phyloP scores from a whole-genome alignment of 2,113 vertebrate species.

The Sander vitreus region DNA sequence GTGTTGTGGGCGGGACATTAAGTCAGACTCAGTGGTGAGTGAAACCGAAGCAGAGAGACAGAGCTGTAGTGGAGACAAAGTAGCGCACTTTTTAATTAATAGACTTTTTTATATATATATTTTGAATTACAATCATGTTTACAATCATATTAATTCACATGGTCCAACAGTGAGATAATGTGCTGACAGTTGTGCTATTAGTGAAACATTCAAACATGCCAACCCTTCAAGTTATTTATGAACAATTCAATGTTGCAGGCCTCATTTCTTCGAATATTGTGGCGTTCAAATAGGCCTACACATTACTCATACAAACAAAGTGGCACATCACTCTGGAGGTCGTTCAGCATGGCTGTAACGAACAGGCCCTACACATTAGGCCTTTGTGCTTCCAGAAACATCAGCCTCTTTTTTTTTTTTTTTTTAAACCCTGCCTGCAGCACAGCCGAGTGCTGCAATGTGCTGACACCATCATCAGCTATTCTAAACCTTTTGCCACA shows the following conservation, averaged over 20 bases:
- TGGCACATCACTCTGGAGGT: slow-evolving; percentile 46
- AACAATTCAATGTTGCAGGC: slow-evolving; percentile 10
- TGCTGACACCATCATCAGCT: slow-evolving; percentile 80
- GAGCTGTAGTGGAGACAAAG: too few relatives aligned
- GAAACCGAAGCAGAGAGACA: too few relatives aligned
- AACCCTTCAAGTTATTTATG: neutral
- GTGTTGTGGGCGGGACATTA: too few relatives aligned
- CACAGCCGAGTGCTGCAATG: slow-evolving; percentile 74
- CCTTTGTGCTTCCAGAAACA: slow-evolving; percentile 78
- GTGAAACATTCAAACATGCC: neutral
- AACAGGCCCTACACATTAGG: slow-evolving; percentile 72
- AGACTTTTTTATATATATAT: too few relatives aligned
- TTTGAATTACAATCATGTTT: neutral
- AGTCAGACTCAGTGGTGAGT: too few relatives aligned
- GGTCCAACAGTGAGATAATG: neutral
- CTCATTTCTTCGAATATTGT: slow-evolving; percentile 21
- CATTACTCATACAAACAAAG: slow-evolving; percentile 53
- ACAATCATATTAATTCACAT: neutral
- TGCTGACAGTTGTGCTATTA: neutral
- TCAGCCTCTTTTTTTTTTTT: slow-evolving; percentile 57
- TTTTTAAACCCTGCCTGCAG: slow-evolving; percentile 77
- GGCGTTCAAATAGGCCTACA: slow-evolving; percentile 5
- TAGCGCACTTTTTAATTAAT: too few relatives aligned
- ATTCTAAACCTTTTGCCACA: slow-evolving; percentile 73
- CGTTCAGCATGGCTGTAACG: slow-evolving; percentile 54